A percentile compares a stretch with the other conserved stretches of the same genome.
phyloP scores from a whole-genome alignment of 2,113 vertebrate genomes.

The Oenanthe melanoleuca region DNA sequence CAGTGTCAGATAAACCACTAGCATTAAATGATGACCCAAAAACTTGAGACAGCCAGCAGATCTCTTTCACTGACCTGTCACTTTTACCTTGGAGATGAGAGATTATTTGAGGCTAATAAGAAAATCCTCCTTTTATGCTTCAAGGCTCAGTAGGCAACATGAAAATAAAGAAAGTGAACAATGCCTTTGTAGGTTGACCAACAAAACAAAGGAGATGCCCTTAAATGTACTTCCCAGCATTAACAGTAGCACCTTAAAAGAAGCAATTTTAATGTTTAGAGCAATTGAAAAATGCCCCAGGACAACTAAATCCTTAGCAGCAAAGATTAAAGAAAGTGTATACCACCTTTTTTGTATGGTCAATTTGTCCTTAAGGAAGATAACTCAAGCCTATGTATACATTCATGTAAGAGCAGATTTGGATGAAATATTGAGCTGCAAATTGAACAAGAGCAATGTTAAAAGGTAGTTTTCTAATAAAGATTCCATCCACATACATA shows the following conservation, averaged over 20 bases:
- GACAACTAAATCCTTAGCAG: neutral
- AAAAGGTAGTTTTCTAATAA: constrained; percentile 35
- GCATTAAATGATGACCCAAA: neutral
- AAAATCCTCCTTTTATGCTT: neutral
- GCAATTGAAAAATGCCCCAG: neutral
- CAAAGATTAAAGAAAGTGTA: neutral
- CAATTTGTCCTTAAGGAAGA: neutral
- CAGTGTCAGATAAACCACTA: neutral
- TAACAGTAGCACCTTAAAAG: neutral
- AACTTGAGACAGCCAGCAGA: neutral
- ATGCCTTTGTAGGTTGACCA: neutral
- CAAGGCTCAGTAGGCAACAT: neutral
- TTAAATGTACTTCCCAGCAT: neutral
- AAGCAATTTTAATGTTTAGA: neutral
- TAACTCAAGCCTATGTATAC: neutral
- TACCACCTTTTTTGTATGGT: neutral
- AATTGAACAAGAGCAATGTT: neutral
- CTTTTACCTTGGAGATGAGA: neutral
- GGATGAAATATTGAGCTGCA: neutral
- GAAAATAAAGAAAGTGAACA: neutral
- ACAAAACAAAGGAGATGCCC: neutral
- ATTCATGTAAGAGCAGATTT: neutral
- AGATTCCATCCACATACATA: constrained; percentile 14
- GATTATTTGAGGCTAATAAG: neutral
- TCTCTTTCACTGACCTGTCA: neutral